These are phyloP conservation scores for Nothoprocta pentlandii DNA, from an alignment of 2,113 vertebrate species.

Conservation along the genomic window DNA sequence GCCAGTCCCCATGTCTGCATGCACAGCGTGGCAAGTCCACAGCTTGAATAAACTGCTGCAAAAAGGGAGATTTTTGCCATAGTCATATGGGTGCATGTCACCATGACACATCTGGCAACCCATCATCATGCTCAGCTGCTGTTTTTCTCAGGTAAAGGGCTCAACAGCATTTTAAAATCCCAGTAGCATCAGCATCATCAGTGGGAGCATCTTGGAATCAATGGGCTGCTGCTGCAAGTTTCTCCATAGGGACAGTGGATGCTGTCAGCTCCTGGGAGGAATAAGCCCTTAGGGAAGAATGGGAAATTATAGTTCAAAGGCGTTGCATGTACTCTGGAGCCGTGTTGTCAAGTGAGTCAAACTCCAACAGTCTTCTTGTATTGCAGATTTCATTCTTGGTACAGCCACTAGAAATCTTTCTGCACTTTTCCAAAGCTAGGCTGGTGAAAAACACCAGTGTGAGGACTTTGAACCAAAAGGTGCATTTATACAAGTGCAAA, in stretches of 20 bases:
- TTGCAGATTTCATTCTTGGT: not conserved
- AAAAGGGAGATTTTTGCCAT: not conserved
- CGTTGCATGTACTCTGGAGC: fast-evolving
- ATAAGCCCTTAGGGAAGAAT: not conserved
- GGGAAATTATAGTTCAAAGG: not conserved
- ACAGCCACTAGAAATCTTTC: not conserved
- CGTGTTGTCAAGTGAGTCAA: fast-evolving
- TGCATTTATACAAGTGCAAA: not conserved
- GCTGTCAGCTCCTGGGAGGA: not conserved
- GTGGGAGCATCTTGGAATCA: not conserved
- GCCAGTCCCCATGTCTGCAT: not conserved
- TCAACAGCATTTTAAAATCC: not conserved
- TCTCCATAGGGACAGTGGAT: fast-evolving
- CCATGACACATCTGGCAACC: fast-evolving
- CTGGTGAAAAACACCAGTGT: not conserved
- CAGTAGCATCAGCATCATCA: not conserved
- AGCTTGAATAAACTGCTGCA: not conserved
- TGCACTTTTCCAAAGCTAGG: not conserved
- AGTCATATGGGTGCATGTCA: not conserved
- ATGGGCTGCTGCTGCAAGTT: not conserved
- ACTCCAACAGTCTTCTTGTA: not conserved
- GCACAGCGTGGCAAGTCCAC: not conserved
- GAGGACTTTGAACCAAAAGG: not conserved
- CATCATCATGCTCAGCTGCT: not conserved
- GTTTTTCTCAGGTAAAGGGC: not conserved